phyloP scores from a whole-genome alignment of 2,888 invertebrate genomes.

The Xestia ashworthii region DNA sequence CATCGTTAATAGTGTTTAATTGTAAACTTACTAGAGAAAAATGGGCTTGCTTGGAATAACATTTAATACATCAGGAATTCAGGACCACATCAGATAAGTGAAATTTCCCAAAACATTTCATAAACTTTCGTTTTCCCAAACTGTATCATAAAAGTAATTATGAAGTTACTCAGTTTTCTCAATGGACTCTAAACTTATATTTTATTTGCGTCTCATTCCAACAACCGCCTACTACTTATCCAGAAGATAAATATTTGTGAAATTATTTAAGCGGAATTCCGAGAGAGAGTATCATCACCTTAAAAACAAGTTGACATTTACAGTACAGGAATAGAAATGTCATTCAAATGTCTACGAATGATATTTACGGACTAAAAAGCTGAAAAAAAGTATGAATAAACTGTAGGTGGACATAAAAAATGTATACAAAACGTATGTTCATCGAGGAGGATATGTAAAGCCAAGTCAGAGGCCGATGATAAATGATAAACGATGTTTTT shows the following conservation, averaged over 20 bases:
- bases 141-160: not conserved
- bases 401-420: not conserved
- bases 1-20: too few species aligned
- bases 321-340: constrained; percentile 26
- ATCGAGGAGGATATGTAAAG: too few species aligned
- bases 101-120: not conserved
- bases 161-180: constrained; percentile 7
- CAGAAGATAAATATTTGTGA: constrained; percentile 16
- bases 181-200: constrained; percentile 31
- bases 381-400: constrained; percentile 13
- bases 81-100: too few species aligned
- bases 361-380: constrained; percentile 16
- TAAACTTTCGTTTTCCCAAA: not conserved
- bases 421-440: not conserved
- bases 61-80: too few species aligned
- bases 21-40: too few species aligned
- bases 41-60: too few species aligned
- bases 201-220: constrained; percentile 42
- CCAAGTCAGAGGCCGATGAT: too few species aligned
- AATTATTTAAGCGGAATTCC: constrained; percentile 27
- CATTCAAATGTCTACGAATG: constrained; percentile 37
- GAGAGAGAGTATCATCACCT: not conserved
- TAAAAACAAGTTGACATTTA: constrained; percentile 16
- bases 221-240: constrained; percentile 17
- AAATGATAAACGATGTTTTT: too few species aligned